These are phyloP conservation scores for Troides oblongomaculatus DNA, from an alignment of 2,888 invertebrate genomes.

Conservation along the genomic window DNA sequence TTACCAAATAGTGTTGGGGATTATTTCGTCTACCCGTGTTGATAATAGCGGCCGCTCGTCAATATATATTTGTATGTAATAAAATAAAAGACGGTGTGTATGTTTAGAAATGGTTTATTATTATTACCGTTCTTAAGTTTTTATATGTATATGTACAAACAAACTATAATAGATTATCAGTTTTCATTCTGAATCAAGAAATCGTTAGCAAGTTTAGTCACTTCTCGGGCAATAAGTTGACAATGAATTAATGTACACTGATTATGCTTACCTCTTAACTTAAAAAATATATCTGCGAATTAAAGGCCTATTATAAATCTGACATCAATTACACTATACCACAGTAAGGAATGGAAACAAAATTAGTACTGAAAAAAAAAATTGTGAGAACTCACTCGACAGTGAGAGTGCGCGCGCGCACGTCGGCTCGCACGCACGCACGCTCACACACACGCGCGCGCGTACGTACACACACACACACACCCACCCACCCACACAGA, in stretches of 20 bases:
- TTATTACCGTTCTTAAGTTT: slow-evolving; percentile 77
- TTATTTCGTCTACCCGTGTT: too few relatives aligned
- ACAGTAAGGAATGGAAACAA: slow-evolving; percentile 76
- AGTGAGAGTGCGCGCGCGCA: slow-evolving; percentile 12
- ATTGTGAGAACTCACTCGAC: slow-evolving; percentile 62
- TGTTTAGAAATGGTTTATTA: slow-evolving; percentile 78
- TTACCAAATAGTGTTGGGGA: too few relatives aligned
- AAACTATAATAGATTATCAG: slow-evolving; percentile 77
- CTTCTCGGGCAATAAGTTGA: slow-evolving; percentile 55
- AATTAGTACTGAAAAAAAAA: slow-evolving; percentile 61
- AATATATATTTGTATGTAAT: too few relatives aligned
- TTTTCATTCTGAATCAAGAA: slow-evolving; percentile 73
- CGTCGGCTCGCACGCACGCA: slow-evolving; percentile 22
- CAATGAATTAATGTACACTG: slow-evolving; percentile 69
- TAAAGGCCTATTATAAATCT: slow-evolving; percentile 65
- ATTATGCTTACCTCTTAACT: slow-evolving; percentile 75
- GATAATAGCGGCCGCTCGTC: too few relatives aligned
- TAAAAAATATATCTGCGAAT: slow-evolving; percentile 70
- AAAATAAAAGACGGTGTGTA: too few relatives aligned
- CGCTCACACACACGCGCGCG: background rate
- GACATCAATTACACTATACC: slow-evolving; percentile 74
- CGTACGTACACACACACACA: slow-evolving; percentile 35
- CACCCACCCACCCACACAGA: slow-evolving; percentile 45
- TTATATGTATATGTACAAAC: slow-evolving; percentile 79
- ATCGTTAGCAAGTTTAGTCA: slow-evolving; percentile 69